These are phyloP conservation scores for Himalopsyche anomala DNA, from an alignment of 2,888 invertebrate genomes.

Conservation along the genomic window DNA sequence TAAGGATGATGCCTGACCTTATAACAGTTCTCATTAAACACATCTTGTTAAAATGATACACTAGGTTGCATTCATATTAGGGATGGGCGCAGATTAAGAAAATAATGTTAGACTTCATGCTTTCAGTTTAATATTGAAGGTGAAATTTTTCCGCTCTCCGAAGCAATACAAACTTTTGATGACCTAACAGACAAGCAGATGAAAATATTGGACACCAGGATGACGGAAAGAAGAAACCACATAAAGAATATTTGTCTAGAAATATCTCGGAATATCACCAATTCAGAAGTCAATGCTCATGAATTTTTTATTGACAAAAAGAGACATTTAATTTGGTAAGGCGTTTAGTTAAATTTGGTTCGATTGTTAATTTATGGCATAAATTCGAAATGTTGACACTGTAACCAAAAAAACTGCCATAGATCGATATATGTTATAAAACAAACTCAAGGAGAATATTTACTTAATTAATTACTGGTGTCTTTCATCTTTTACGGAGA, in stretches of 20 bases:
- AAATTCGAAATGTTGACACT: too few relatives aligned
- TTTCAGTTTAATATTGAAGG: neutral
- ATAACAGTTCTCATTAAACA: too few relatives aligned
- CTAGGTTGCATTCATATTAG: too few relatives aligned
- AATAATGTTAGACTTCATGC: neutral
- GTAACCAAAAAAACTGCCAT: too few relatives aligned
- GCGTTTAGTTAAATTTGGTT: neutral
- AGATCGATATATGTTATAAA: too few relatives aligned
- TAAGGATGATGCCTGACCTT: too few relatives aligned
- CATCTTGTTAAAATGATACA: too few relatives aligned
- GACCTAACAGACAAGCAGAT: slow-evolving; percentile 47
- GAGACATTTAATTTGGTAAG: slow-evolving; percentile 86
- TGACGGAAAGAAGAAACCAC: slow-evolving; percentile 50
- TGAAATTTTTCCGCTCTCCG: neutral
- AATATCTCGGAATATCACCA: slow-evolving; percentile 68
- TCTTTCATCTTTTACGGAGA: too few relatives aligned
- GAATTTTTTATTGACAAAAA: slow-evolving; percentile 89
- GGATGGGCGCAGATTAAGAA: too few relatives aligned
- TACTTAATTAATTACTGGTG: too few relatives aligned
- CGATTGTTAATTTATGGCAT: neutral
- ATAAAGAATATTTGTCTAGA: slow-evolving; percentile 52
- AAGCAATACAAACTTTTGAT: neutral
- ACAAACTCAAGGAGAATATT: too few relatives aligned
- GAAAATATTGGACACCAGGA: slow-evolving; percentile 48
- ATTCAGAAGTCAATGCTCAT: slow-evolving; percentile 87